These are phyloP conservation scores for Theocolax elegans DNA, from an alignment of 1,140 invertebrate species.

Conservation along the genomic window DNA sequence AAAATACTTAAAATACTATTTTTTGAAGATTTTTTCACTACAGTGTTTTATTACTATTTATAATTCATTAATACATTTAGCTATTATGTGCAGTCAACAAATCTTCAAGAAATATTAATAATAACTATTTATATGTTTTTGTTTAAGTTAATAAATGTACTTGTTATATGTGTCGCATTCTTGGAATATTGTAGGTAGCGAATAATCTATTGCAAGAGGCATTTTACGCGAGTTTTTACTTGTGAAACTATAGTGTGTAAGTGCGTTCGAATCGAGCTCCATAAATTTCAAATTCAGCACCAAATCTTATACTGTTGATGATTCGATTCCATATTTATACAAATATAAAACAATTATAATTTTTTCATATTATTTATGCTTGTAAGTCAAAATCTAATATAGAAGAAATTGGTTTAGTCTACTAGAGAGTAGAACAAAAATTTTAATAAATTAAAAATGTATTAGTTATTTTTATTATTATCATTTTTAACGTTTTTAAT, in stretches of 20 bases:
- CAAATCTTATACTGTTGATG: not conserved
- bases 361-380: not conserved
- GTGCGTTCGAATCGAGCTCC: constrained; percentile 25
- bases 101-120: constrained; percentile 1
- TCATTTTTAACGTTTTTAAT: no score
- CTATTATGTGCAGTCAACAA: not conserved
- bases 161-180: constrained; percentile 4
- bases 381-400: no score
- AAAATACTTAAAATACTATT: constrained; percentile 14
- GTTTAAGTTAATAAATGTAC: constrained; percentile 12
- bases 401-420: no score
- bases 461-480: no score
- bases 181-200: constrained; percentile 19
- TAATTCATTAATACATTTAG: constrained; percentile 4
- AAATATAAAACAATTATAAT: no score
- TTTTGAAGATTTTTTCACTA: constrained; percentile 17
- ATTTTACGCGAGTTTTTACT: constrained; percentile 45
- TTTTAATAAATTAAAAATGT: no score
- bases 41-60: constrained; percentile 12
- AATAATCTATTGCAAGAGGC: constrained; percentile 21
- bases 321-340: constrained; percentile 32
- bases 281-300: constrained; percentile 9
- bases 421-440: no score
- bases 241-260: constrained; percentile 41
- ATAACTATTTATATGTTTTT: constrained; percentile 19